Conservation (phyloP, 2,888 invertebrate species). For the Vanessa cardui region DNA sequence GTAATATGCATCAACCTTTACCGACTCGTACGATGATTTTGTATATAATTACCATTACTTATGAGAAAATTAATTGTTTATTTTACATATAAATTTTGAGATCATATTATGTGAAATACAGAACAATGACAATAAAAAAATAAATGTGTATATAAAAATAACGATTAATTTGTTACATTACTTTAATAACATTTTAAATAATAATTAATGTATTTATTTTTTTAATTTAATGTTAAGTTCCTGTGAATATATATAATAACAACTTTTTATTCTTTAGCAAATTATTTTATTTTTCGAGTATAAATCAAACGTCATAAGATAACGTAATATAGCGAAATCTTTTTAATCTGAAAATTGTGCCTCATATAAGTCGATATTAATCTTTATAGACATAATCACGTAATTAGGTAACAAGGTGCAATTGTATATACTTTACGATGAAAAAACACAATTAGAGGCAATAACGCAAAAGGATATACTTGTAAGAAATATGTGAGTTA, state of each 20-base stretch:
- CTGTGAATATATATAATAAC: no score
- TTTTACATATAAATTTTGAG: conserved; percentile 39
- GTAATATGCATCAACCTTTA: conserved; percentile 69
- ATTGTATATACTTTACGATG: conserved; percentile 30
- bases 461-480: conserved; percentile 61
- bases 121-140: conserved; percentile 18
- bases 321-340: no score
- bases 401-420: conserved; percentile 2
- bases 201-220: neutral
- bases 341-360: no score
- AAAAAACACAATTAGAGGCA: conserved; percentile 43
- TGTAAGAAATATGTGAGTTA: conserved; percentile 68
- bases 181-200: neutral
- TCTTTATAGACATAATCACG: neutral
- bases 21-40: conserved; percentile 67
- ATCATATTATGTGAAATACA: conserved; percentile 35
- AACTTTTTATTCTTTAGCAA: no score
- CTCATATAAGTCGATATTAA: neutral
- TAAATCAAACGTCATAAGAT: no score
- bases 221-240: neutral
- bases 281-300: no score
- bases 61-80: conserved; percentile 51
- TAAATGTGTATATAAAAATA: conserved; percentile 20
- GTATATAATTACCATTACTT: conserved; percentile 62
- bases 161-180: neutral